A percentile compares a stretch with the other conserved stretches of the same genome.
phyloP scores from a whole-genome alignment of 1,140 invertebrate genomes.

The Metaphire vulgaris region DNA sequence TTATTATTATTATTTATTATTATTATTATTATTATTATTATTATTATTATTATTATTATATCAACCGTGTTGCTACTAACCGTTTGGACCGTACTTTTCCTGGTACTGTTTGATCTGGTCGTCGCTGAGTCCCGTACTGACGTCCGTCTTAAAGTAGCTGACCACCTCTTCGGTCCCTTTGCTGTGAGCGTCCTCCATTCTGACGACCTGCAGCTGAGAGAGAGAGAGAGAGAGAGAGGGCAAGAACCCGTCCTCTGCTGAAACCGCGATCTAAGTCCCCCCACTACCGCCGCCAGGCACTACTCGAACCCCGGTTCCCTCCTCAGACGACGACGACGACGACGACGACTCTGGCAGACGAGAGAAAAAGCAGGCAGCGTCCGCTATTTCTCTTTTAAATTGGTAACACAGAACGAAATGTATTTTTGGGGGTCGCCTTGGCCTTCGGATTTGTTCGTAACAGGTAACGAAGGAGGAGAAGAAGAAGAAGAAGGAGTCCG shows the following conservation, averaged over 20 bases:
- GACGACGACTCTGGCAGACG: neutral
- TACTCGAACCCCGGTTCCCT: neutral
- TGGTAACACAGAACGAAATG: too few species aligned
- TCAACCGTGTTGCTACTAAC: too few species aligned
- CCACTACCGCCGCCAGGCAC: neutral
- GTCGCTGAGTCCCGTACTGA: conserved; percentile 76
- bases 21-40: too few species aligned
- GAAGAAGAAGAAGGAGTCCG: too few species aligned
- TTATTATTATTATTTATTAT: too few species aligned
- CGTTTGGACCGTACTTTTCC: conserved; percentile 99
- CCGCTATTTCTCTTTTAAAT: too few species aligned
- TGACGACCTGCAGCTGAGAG: neutral
- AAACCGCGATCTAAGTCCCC: neutral
- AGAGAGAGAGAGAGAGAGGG: too few species aligned
- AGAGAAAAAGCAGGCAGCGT: too few species aligned
- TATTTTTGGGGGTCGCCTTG: too few species aligned
- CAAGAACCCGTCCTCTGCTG: neutral
- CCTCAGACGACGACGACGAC: neutral
- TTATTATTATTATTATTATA: too few species aligned
- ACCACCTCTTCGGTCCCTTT: conserved; percentile 91
- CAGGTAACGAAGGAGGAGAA: too few species aligned
- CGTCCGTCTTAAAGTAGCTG: conserved; percentile 81
- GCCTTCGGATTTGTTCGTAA: too few species aligned
- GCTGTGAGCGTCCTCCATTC: conserved; percentile 91
- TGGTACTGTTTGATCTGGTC: conserved; percentile 92